Base-by-base conservation (phyloP, 2,888 invertebrate species). In the Drosophila cyrtoloma region DNA sequence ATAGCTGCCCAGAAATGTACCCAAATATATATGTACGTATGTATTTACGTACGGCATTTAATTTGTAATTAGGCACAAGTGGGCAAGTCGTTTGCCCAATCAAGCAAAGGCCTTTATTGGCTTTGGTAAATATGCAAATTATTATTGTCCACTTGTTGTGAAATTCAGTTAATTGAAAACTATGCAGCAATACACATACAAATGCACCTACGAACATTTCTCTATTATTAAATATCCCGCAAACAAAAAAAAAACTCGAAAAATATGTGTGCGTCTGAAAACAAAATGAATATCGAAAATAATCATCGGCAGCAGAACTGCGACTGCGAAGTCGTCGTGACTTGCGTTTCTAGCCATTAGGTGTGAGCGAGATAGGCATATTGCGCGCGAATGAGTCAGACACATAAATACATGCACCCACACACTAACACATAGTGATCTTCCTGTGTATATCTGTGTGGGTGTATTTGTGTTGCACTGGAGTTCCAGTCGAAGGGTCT, bases 271-370 rank as follows among this genome's bases (percentile, higher is more conserved):
- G 19, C 58, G 35, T 59, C 53, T 47, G 56, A 67, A 51, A 63
- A 60, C 57, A 61, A 72, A 59, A 61, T 57, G 19, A 65, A 63
- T 52, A 52, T 69, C 50, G 59, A 63, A 37, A 55, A 58, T 5
- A 63, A 53, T 47, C 39, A 26, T 30, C 61, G 22, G 33, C 22
- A 28, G 63, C 22, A 56, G 35, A 53, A 37, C 58, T 9, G 42
- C 28, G 57, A 61, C 74, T 62, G 68, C 66, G 39, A 57, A 53
- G 61, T 75, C 65, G 75, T 50, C 70, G 47, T 81, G 81, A 81
- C 76, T 76, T 79, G 81, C 81, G 22, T 67, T 76, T 81, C 66
- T 50, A 62, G 22, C n/a, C 42, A n/a, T 28, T 22, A 30, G 1
- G 65, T 53, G 74, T 10, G 30, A 77, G 70, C 39, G 74, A 63